Evolutionary conservation across 92 coral and sea anemone genomes (phyloP), one percentile per base, ranked within the genome.

Genomic region (Metridium senile): DNA sequence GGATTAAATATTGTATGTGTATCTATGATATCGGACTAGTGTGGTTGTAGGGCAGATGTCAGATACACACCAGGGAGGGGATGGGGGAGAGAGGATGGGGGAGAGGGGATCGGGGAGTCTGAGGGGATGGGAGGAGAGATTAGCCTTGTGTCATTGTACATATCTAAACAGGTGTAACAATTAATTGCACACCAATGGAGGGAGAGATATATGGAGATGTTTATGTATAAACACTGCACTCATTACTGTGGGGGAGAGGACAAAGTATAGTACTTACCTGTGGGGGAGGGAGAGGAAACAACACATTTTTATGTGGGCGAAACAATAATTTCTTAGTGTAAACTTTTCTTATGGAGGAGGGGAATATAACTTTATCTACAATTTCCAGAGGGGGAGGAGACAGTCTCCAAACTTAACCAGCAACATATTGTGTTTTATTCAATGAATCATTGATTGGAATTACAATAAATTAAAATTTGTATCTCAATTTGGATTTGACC

Each of bases 381-480:
- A n/a, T n/a, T n/a, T n/a, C n/a, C n/a, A n/a, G n/a, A n/a, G n/a
- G n/a, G n/a, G n/a, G n/a, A n/a, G n/a, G n/a, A n/a, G n/a, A n/a
- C n/a, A n/a, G n/a, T n/a, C n/a, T n/a, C n/a, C n/a, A n/a, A n/a
- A 39, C 49, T 39, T 39, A 39, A 39, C 49, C 49, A 39, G 6
- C 49, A 54, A 54, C 26, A 63, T 63, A 63, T 28, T 63, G 45
- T 11, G 1, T 29, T 13, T 29, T 28, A 30, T 63, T 30, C 28
- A 59, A 59, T 59, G 39, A 59, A 63, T 63, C 69, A 63, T 4
- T 30, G 69, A 63, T 30, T 28, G 69, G 28, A 13, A 35, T 63
- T 31, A 63, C 69, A 63, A 63, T 63, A 63, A 63, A 63, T 63
- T 63, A 63, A 63, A 31, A 63, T 30, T 28, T 63, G 39, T 3